These are phyloP conservation scores for Periophthalmus magnuspinnatus DNA, from an alignment of 2,797 vertebrate species.

Conservation along the genomic window DNA sequence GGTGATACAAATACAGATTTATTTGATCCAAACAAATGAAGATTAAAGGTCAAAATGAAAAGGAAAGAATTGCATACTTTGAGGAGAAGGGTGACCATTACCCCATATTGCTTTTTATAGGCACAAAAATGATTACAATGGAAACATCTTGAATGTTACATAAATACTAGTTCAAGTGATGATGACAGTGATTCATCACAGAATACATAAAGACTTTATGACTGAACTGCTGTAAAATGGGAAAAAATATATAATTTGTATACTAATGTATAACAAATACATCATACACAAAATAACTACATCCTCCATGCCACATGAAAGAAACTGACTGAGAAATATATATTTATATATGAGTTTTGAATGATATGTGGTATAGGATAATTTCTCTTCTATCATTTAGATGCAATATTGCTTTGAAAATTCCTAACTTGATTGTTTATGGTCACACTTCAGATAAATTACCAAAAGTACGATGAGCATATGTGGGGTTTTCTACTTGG, in stretches of 20 bases:
- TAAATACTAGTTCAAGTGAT: not conserved
- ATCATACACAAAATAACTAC: not conserved
- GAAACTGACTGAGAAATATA: too few species aligned
- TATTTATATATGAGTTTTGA: too few species aligned
- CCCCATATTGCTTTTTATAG: constrained; percentile 34
- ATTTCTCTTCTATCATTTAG: not conserved
- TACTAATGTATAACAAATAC: not conserved
- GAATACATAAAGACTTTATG: too few species aligned
- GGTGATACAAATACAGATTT: constrained; percentile 52
- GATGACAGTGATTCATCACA: not conserved
- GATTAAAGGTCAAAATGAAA: constrained; percentile 40
- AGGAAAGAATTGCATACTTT: constrained; percentile 35
- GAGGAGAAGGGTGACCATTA: constrained; percentile 14
- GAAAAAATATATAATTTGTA: not conserved
- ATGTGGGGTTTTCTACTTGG: not conserved
- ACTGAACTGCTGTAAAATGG: not conserved
- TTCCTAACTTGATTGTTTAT: constrained; percentile 4
- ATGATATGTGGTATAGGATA: not conserved
- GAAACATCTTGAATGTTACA: not conserved
- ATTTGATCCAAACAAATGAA: constrained; percentile 69
- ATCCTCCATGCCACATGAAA: not conserved
- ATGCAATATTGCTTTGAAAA: constrained; percentile 34
- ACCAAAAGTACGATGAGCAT: not conserved
- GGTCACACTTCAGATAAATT: constrained; percentile 25
- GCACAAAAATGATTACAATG: not conserved